A percentile compares a stretch with the other conserved stretches of the same genome.
These are phyloP conservation scores for Buphagus erythrorhynchus DNA, from an alignment of 2,797 vertebrate genomes.

Conservation along the genomic window DNA sequence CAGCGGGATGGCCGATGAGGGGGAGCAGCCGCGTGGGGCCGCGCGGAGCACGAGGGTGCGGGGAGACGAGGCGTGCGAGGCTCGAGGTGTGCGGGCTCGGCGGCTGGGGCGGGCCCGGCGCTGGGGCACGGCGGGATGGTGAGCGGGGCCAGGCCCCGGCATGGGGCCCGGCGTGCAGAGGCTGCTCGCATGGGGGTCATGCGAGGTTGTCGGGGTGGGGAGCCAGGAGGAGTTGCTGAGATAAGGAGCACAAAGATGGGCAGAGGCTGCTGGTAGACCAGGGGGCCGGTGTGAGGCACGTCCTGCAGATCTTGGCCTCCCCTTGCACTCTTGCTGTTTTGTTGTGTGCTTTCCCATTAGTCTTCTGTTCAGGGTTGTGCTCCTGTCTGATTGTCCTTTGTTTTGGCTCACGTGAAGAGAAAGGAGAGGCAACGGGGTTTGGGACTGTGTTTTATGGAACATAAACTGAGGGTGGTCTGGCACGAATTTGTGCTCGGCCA, in stretches of 20 bases:
- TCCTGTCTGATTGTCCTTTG: constrained; percentile 48
- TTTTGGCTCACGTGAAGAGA: constrained; percentile 45
- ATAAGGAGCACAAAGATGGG: constrained; percentile 13
- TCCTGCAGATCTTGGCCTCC: not conserved
- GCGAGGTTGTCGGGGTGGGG: not conserved
- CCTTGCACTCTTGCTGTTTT: not conserved
- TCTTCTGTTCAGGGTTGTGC: not conserved
- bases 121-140: not conserved
- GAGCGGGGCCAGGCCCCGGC: not conserved
- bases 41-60: fast-evolving
- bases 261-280: not conserved
- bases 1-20: not conserved
- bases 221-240: not conserved
- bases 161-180: not conserved
- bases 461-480: constrained; percentile 20
- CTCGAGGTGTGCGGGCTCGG: not conserved
- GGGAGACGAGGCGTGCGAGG: not conserved
- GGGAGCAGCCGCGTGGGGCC: not conserved
- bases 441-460: not conserved
- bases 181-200: not conserved
- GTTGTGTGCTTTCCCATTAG: not conserved
- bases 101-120: not conserved
- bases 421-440: not conserved
- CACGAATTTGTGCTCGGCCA: constrained; percentile 30
- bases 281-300: not conserved